Conservation (phyloP, 2,113 vertebrate genomes). For the Dasypus novemcinctus region DNA sequence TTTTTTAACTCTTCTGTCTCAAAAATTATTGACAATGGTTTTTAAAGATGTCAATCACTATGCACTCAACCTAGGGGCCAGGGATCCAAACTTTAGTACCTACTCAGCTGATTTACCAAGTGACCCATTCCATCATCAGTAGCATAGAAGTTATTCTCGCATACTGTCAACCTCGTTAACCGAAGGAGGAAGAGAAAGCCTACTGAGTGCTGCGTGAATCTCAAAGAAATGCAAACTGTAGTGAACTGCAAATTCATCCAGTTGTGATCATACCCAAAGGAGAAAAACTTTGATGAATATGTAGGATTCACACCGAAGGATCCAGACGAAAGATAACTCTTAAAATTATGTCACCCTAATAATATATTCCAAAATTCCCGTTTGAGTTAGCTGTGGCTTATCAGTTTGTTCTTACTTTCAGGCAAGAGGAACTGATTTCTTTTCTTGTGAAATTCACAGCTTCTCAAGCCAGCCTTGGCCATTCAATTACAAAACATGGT, state of each 20-base stretch:
- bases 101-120: fast-evolving
- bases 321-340: background rate
- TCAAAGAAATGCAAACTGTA: background rate
- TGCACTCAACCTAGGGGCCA: fast-evolving
- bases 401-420: background rate
- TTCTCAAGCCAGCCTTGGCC: background rate
- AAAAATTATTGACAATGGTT: fast-evolving
- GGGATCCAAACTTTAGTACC: fast-evolving
- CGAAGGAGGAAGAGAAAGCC: background rate
- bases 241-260: background rate
- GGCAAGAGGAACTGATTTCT: background rate
- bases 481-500: background rate
- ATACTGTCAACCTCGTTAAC: background rate
- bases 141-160: fast-evolving
- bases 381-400: background rate
- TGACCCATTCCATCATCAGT: background rate
- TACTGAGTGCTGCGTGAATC: fast-evolving
- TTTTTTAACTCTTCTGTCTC: background rate
- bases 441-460: background rate
- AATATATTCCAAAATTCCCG: fast-evolving
- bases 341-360: background rate
- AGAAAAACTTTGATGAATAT: background rate
- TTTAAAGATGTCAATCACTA: background rate
- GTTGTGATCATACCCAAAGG: fast-evolving
- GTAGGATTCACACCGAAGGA: background rate